These are phyloP conservation scores for Hypomesus transpacificus DNA, from an alignment of 2,113 vertebrate species.

Conservation along the genomic window DNA sequence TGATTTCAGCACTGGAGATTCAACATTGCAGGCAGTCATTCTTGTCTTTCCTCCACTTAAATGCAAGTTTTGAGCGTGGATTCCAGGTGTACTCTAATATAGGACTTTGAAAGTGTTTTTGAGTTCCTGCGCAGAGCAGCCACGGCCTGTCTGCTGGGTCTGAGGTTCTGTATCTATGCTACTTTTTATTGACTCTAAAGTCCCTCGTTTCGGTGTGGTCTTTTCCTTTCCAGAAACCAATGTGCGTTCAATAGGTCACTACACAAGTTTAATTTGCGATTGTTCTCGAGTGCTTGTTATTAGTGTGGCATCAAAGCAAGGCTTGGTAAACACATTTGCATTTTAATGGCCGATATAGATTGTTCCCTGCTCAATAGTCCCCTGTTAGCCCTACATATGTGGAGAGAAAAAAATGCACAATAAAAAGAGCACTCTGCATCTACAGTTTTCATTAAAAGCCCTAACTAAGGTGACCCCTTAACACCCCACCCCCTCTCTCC, in stretches of 20 bases:
- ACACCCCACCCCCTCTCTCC: not conserved
- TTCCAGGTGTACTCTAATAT: constrained; percentile 41
- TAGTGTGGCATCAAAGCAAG: constrained; percentile 56
- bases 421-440: constrained; percentile 20
- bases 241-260: constrained; percentile 49
- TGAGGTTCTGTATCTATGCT: constrained; percentile 49
- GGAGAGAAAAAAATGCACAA: not conserved
- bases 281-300: constrained; percentile 59
- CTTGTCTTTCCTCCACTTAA: constrained; percentile 9
- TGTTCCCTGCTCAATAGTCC: constrained; percentile 49
- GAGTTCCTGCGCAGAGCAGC: too few species aligned
- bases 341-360: constrained; percentile 69
- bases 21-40: not conserved
- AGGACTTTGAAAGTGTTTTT: constrained; percentile 29
- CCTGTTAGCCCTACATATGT: not conserved
- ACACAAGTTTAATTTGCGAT: constrained; percentile 61
- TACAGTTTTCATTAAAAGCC: constrained; percentile 28
- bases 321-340: constrained; percentile 64
- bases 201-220: constrained; percentile 50
- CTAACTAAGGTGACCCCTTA: not conserved
- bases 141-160: constrained; percentile 7
- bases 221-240: constrained; percentile 56
- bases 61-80: constrained; percentile 36
- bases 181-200: constrained; percentile 55
- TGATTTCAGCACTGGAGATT: constrained; percentile 34